These are phyloP conservation scores for Apostichopus parvimensis DNA, from an alignment of 35 echinoderm and acorn worm genomes.

Conservation along the genomic window DNA sequence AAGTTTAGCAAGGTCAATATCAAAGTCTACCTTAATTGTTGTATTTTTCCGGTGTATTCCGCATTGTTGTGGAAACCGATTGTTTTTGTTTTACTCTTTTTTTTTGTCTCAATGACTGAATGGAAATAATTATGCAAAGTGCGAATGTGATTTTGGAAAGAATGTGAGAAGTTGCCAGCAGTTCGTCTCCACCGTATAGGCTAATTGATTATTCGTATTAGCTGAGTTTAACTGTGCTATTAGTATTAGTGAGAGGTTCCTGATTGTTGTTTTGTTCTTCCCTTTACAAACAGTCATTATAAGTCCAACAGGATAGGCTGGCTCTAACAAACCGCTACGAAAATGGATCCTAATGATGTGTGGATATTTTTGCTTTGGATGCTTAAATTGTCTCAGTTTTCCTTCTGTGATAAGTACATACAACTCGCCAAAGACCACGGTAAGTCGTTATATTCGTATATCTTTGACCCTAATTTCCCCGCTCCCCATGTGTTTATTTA, in stretches of 20 bases:
- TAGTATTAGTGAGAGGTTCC: neutral
- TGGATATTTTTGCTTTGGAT: conserved; percentile 61
- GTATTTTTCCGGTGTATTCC: neutral
- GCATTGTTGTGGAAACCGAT: neutral
- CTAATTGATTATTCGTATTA: too few relatives aligned
- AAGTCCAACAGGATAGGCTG: neutral
- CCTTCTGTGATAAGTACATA: conserved; percentile 24
- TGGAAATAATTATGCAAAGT: neutral
- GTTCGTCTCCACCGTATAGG: too few relatives aligned
- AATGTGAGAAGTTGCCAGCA: neutral
- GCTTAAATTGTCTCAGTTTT: conserved; percentile 22
- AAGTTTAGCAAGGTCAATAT: too few relatives aligned
- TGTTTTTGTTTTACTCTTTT: neutral
- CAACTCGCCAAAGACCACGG: conserved; percentile 55
- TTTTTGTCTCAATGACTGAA: neutral
- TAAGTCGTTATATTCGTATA: conserved; percentile 11
- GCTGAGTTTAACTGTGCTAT: too few relatives aligned
- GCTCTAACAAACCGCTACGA: neutral
- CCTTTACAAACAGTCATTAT: too few relatives aligned
- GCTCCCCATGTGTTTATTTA: neutral
- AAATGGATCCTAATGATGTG: conserved; percentile 45
- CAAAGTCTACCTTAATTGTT: neutral
- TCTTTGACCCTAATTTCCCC: neutral
- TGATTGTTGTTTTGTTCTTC: neutral
- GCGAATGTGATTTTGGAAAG: neutral